phyloP scores from a whole-genome alignment of 2,797 vertebrate species.

The Eremophila alpestris region DNA sequence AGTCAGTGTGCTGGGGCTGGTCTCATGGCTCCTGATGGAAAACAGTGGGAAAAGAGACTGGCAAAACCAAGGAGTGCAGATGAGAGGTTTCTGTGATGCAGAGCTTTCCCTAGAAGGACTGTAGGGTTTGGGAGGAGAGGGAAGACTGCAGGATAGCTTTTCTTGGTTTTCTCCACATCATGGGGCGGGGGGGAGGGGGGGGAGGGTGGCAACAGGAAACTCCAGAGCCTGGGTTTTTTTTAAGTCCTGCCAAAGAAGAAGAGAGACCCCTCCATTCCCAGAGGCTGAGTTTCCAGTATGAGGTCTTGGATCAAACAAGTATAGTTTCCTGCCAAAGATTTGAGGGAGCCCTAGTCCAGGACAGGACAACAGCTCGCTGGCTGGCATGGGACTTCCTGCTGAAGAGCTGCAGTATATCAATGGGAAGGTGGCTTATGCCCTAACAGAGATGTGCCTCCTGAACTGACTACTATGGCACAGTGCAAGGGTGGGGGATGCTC shows the following conservation, averaged over 20 bases:
- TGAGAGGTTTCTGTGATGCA: background rate
- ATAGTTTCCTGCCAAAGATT: background rate
- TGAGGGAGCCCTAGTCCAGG: background rate
- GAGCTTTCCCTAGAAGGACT: background rate
- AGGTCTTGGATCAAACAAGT: background rate
- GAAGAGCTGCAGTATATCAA: background rate
- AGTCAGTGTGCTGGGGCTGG: background rate
- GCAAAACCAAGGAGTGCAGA: background rate
- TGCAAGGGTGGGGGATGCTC: background rate
- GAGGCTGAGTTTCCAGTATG: background rate
- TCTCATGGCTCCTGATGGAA: background rate
- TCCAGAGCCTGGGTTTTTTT: background rate
- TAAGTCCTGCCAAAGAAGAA: background rate
- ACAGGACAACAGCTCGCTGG: rapidly evolving
- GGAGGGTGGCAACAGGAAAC: background rate
- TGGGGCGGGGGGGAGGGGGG: rapidly evolving
- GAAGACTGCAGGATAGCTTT: background rate
- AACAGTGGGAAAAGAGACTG: background rate
- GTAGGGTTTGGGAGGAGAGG: background rate
- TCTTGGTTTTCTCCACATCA: background rate
- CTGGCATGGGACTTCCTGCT: background rate
- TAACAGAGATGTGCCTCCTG: background rate
- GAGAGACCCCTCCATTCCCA: background rate
- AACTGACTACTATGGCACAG: background rate
- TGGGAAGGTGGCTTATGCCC: background rate